Conservation (phyloP, 2,113 vertebrate species). For the Melanocharis versteri region DNA sequence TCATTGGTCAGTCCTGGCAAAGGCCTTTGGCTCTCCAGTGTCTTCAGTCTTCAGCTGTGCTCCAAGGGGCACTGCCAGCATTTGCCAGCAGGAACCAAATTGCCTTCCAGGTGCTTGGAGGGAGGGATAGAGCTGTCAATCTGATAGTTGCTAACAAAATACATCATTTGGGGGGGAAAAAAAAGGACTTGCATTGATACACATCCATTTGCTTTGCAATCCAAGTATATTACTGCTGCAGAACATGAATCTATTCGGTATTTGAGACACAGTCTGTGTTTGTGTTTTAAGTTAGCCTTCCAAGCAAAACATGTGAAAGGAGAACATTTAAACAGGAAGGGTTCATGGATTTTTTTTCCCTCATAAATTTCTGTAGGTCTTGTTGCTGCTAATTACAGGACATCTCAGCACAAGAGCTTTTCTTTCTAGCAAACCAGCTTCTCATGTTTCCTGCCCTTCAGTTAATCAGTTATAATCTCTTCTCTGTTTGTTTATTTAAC, state of each 20-base stretch:
- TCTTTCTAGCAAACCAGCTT: conserved; percentile 48
- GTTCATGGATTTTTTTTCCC: not conserved
- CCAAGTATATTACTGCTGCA: not conserved
- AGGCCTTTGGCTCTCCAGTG: not conserved
- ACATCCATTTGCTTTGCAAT: not conserved
- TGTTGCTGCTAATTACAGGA: conserved; percentile 27
- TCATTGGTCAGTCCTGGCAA: not conserved
- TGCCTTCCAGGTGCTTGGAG: not conserved
- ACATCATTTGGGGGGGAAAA: accelerated
- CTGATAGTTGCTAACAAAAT: not conserved
- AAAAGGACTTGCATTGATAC: not conserved
- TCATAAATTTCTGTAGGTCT: conserved; percentile 26
- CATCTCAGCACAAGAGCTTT: conserved; percentile 12
- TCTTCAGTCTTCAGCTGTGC: not conserved
- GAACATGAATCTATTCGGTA: not conserved
- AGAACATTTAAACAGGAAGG: conserved; percentile 54
- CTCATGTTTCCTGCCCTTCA: conserved; percentile 24
- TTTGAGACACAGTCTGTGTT: conserved; percentile 28
- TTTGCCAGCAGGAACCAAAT: not conserved
- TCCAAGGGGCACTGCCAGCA: not conserved
- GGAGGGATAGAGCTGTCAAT: not conserved
- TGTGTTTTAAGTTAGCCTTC: conserved; percentile 26
- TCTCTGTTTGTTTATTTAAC: conserved; percentile 11
- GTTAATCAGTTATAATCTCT: conserved; percentile 24
- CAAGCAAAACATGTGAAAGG: conserved; percentile 55